phyloP scores from a whole-genome alignment of 2,113 vertebrate genomes.

The Nothoprocta pentlandii region DNA sequence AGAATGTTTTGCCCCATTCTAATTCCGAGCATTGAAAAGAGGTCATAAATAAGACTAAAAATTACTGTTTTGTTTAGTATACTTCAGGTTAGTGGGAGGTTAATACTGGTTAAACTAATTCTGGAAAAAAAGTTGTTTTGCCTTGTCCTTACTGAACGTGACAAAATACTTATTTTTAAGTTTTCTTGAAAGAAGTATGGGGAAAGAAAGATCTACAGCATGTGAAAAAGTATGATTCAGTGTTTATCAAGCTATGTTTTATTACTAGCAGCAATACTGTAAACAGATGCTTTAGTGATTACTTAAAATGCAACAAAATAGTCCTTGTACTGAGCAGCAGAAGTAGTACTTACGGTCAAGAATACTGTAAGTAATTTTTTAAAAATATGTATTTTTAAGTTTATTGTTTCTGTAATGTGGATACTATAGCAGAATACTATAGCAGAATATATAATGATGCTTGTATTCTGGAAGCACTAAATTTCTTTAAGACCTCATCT shows the following conservation, averaged over 20 bases:
- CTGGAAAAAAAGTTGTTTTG: neutral
- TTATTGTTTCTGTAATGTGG: neutral
- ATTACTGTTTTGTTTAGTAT: neutral
- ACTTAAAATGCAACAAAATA: constrained; percentile 43
- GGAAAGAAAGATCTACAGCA: neutral
- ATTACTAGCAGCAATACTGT: constrained; percentile 61
- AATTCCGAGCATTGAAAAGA: neutral
- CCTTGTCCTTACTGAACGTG: neutral
- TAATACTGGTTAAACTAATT: neutral
- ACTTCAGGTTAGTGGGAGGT: neutral
- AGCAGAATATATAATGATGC: neutral
- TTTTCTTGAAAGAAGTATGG: constrained; percentile 7
- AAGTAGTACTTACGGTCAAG: neutral
- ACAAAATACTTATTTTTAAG: constrained; percentile 4
- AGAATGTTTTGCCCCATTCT: neutral
- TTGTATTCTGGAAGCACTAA: neutral
- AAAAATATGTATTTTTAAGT: neutral
- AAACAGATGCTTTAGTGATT: constrained; percentile 62
- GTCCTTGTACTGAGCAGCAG: neutral
- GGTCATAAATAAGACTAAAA: neutral
- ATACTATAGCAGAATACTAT: neutral
- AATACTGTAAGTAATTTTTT: neutral
- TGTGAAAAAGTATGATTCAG: constrained; percentile 55
- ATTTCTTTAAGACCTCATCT: neutral
- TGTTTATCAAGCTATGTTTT: constrained; percentile 56